Conservation (phyloP, 2,797 vertebrate genomes). For the Novumbra hubbsi region DNA sequence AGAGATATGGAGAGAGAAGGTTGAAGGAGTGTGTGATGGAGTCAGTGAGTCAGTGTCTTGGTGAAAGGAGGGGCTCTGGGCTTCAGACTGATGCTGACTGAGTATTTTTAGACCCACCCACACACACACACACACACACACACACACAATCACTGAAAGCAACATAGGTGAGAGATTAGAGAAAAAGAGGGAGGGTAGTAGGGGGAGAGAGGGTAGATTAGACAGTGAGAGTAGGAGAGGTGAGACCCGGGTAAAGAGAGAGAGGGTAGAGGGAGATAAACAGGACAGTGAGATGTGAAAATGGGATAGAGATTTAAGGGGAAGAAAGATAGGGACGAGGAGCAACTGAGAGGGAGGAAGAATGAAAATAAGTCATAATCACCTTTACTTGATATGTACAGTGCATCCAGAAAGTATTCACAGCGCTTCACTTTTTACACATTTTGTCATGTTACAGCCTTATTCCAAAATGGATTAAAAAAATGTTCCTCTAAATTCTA, state of each 20-base stretch:
- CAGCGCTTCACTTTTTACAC: no score
- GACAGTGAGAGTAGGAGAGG: conserved; percentile 10
- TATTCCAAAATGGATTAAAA: no score
- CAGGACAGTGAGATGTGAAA: no score
- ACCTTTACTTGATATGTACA: no score
- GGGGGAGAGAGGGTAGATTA: background rate
- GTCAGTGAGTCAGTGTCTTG: conserved; percentile 14
- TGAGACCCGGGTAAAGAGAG: conserved; percentile 3
- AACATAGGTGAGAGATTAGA: conserved; percentile 11
- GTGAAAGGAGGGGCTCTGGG: conserved; percentile 26
- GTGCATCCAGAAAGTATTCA: no score
- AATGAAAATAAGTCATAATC: background rate
- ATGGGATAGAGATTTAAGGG: background rate
- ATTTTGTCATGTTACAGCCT: no score
- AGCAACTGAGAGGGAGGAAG: background rate
- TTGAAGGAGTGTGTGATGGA: conserved; percentile 29
- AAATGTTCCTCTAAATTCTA: no score
- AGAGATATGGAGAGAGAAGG: conserved; percentile 44
- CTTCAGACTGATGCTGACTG: conserved; percentile 47
- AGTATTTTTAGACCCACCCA: conserved; percentile 57
- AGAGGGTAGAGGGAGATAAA: conserved; percentile 18
- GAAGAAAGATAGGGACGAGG: conserved; percentile 15
- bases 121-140: conserved; percentile 43
- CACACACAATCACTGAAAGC: conserved; percentile 44
- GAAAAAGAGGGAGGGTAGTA: conserved; percentile 1